Conservation (phyloP, 2,113 vertebrate genomes). For the Lepus timidus region DNA sequence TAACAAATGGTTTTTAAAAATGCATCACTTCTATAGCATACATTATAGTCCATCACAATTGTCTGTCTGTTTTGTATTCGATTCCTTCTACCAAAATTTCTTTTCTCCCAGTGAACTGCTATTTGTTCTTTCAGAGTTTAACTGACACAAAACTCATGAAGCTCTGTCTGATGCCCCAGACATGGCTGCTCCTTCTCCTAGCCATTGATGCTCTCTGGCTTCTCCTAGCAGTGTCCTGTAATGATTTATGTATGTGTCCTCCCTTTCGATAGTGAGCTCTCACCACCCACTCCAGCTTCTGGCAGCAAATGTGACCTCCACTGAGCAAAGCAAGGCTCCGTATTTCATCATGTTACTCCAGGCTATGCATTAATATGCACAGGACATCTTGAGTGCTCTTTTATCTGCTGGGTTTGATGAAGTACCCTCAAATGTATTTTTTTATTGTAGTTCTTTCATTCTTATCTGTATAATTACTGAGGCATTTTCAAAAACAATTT, state of each 20-base stretch:
- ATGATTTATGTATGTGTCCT: background rate
- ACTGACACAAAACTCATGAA: background rate
- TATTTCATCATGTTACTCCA: background rate
- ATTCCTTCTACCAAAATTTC: background rate
- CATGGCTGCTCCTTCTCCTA: background rate
- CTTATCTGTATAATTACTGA: conserved; percentile 2
- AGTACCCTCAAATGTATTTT: conserved; percentile 8
- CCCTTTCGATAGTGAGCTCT: background rate
- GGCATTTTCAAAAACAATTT: conserved; percentile 9
- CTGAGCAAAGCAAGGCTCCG: background rate
- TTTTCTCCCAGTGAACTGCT: conserved; percentile 12
- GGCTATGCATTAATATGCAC: background rate
- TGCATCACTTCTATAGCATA: background rate
- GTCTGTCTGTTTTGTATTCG: conserved; percentile 27
- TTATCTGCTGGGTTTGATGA: conserved; percentile 1
- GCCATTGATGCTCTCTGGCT: background rate
- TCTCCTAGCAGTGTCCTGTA: background rate
- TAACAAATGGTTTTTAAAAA: background rate
- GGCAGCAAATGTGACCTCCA: background rate
- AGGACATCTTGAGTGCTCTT: background rate
- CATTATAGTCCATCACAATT: background rate
- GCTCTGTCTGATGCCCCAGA: background rate
- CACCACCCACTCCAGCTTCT: too few species aligned
- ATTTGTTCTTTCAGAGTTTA: conserved; percentile 38
- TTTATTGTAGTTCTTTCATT: conserved; percentile 48